Evolutionary conservation across 2,113 vertebrate species (phyloP), one percentile per base, ranked within the genome.

Genomic region (Passer montanus): DNA sequence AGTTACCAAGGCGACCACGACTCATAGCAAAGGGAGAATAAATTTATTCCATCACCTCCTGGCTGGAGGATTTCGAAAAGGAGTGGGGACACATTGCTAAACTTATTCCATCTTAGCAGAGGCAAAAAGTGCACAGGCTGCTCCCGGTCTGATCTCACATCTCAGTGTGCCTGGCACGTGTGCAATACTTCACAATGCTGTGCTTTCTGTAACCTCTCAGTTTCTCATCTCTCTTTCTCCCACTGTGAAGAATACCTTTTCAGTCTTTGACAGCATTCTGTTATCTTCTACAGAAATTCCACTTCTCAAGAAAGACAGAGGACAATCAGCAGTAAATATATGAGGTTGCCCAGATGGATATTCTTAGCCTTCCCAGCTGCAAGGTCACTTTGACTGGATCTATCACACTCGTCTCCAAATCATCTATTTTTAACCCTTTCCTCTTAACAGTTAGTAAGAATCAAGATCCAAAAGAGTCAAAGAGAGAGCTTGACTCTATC

Each of bases 121-220:
- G 55, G 39, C 27, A 69, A 69, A 44, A 77, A 69, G 37, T 2
- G 0, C 0, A 0, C 0, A 0, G 22, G 27, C 21, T 0, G 0
- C 37, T 69, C 55, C 9, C 0, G 0, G 46, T 69, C 46, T 6
- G 2, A 37, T 39, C 39, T 44, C 55, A 8, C 37, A 27, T 19
- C 46, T 69, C 55, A 28, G 8, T 11, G 39, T 3, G 1, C 33
- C 46, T 39, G 12, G 46, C 33, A 4, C 7, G 0, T 5, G 18
- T 0, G 1, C 31, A 33, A 2, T 10, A 3, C 23, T 68, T 33
- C 63, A 19, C 37, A 52, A 3, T 28, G 22, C 39, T 18, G 7
- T 8, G 39, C 46, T 46, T 46, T 37, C 55, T 53, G 33, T 53
- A 39, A 46, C 55, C 19, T 69, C 22, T 0, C 0, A 69, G 46